Evolutionary conservation across 2,797 vertebrate species (phyloP).

Genomic region (Rhyacichthys aspro): DNA sequence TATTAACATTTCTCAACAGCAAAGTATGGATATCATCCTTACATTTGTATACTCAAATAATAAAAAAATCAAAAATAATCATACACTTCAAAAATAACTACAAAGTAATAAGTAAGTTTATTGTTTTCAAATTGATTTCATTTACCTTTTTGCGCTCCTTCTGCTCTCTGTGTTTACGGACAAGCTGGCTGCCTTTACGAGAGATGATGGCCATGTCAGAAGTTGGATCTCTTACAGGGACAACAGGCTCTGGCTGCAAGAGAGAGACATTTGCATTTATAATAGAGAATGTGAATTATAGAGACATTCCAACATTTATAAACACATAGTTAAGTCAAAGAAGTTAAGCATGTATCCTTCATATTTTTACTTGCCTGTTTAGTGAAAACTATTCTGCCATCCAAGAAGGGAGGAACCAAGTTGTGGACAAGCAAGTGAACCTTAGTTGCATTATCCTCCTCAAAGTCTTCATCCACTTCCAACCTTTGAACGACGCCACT

Average conservation of each 20-base stretch:
- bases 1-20: conserved; percentile 25
- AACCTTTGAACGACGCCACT: conserved; percentile 97
- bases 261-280: conserved; percentile 7
- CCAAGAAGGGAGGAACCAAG: conserved; percentile 95
- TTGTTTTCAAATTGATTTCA: background rate
- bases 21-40: conserved; percentile 9
- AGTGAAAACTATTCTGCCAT: conserved; percentile 98
- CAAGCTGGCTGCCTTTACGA: conserved; percentile 95
- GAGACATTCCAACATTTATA: conserved; percentile 5
- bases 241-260: conserved; percentile 92
- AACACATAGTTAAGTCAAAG: background rate
- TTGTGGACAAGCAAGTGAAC: conserved; percentile 98
- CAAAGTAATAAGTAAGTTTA: background rate
- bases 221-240: conserved; percentile 96
- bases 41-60: background rate
- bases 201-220: conserved; percentile 98
- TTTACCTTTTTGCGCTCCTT: conserved; percentile 97
- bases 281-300: too few relatives aligned
- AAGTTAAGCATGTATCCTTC: background rate
- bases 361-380: conserved; percentile 86
- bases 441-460: conserved; percentile 96
- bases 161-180: conserved; percentile 97
- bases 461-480: conserved; percentile 98
- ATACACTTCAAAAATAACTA: background rate
- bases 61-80: too few relatives aligned